Evolutionary conservation across 2,797 vertebrate species (phyloP).

Genomic region (Enteromius radiatus): DNA sequence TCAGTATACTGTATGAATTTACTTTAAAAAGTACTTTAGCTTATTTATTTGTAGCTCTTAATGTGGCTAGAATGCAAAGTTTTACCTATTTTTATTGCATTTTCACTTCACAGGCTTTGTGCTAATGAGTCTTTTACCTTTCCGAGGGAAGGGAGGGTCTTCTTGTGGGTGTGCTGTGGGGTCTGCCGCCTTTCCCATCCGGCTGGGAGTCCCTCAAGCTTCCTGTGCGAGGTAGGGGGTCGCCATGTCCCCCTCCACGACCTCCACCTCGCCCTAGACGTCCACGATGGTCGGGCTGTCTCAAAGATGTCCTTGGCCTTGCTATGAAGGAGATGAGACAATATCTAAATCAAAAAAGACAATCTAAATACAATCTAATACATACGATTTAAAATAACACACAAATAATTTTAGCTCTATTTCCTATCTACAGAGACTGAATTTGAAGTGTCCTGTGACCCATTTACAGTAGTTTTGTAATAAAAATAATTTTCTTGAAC

Average conservation of each 20-base stretch:
- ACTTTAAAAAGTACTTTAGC: background rate
- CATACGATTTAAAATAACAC: background rate
- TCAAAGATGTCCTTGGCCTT: conserved; percentile 82
- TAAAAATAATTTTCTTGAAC: background rate
- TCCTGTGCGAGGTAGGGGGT: conserved; percentile 30
- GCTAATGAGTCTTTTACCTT: conserved; percentile 52
- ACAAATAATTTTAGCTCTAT: background rate
- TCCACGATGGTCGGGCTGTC: conserved; percentile 75
- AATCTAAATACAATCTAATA: background rate
- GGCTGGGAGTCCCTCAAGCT: conserved; percentile 64
- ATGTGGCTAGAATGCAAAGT: background rate
- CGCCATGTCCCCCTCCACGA: conserved; percentile 64
- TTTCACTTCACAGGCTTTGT: background rate
- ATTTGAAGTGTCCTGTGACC: background rate
- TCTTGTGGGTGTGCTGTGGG: conserved; percentile 62
- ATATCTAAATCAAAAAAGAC: background rate
- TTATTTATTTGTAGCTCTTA: background rate
- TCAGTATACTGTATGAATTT: background rate
- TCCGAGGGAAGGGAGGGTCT: conserved; percentile 68
- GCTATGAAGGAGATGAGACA: conserved; percentile 67
- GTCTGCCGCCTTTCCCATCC: conserved; percentile 61
- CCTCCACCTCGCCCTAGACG: conserved; percentile 66
- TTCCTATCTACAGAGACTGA: background rate
- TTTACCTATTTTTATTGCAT: background rate
- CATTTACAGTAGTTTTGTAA: background rate